Percentiles rank a stretch among this genome's conserved stretches.
Conservation (phyloP, 2,797 vertebrate genomes). For the Xerus rutilus region DNA sequence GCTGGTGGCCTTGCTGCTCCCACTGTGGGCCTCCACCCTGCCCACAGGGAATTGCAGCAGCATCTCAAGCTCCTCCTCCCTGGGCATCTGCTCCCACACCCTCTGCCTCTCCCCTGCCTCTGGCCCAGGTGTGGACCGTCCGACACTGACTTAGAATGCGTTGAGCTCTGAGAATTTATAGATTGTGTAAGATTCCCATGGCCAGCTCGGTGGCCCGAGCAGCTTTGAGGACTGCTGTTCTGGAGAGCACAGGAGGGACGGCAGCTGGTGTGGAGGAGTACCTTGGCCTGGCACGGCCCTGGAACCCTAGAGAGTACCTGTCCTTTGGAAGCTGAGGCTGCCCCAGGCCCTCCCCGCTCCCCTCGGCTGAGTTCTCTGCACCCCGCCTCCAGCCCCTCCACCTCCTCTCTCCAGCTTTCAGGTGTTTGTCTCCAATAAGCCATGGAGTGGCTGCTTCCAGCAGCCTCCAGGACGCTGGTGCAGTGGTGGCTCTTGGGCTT, state of each 20-base stretch:
- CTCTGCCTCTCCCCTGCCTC: neutral
- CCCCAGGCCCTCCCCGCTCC: neutral
- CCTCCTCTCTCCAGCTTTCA: neutral
- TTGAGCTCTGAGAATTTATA: rapidly evolving
- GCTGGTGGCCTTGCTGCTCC: neutral
- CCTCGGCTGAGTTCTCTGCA: neutral
- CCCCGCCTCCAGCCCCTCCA: neutral
- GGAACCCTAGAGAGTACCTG: neutral
- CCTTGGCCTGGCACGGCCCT: too few species aligned
- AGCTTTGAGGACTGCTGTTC: neutral
- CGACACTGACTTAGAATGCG: neutral
- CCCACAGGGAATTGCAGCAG: neutral
- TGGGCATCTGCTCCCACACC: rapidly evolving
- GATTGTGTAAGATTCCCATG: neutral
- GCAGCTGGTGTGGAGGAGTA: neutral
- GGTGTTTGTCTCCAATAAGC: neutral
- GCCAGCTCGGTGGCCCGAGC: neutral
- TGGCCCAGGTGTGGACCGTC: neutral
- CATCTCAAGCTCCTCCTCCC: neutral
- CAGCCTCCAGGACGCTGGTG: neutral
- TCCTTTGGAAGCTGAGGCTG: too few species aligned
- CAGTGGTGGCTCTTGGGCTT: too few species aligned
- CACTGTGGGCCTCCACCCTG: neutral
- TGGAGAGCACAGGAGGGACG: neutral
- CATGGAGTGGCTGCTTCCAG: neutral